These are phyloP conservation scores for Enoplosus armatus DNA, from an alignment of 2,797 vertebrate species.

Conservation along the genomic window DNA sequence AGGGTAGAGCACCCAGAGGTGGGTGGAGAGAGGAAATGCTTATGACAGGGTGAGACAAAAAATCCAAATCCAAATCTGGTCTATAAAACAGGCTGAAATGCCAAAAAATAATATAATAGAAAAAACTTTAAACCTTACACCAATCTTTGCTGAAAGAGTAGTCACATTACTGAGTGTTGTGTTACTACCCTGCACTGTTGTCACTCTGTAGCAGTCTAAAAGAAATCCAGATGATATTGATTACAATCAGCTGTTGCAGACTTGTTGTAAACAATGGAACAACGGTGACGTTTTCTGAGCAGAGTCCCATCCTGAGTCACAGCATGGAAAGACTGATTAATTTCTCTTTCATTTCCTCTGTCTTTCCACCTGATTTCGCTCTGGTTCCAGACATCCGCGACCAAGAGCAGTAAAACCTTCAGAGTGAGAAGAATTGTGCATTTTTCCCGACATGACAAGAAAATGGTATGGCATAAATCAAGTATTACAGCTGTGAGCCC, in stretches of 20 bases:
- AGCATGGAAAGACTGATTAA: constrained; percentile 29
- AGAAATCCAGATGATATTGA: constrained; percentile 48
- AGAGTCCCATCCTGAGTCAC: not conserved
- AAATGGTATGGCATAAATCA: constrained; percentile 30
- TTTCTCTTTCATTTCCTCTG: constrained; percentile 1
- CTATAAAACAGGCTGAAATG: not conserved
- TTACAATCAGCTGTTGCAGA: constrained; percentile 25
- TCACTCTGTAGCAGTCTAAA: constrained; percentile 19
- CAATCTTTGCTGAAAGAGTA: not conserved
- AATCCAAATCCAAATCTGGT: too few relatives aligned
- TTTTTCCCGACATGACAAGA: not conserved
- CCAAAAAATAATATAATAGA: not conserved
- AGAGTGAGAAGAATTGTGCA: not conserved
- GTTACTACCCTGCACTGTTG: not conserved
- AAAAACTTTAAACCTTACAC: not conserved
- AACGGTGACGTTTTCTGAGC: constrained; percentile 32
- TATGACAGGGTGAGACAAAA: not conserved
- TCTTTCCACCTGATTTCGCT: constrained; percentile 16
- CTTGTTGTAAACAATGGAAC: constrained; percentile 18
- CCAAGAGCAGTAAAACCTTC: constrained; percentile 6
- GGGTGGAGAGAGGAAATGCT: not conserved
- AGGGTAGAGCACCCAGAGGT: not conserved
- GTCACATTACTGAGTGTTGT: not conserved
- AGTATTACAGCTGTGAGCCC: not conserved
- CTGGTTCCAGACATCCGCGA: not conserved